Evolutionary conservation across 1,140 invertebrate genomes (phyloP).

Genomic region (Papilio helenus): DNA sequence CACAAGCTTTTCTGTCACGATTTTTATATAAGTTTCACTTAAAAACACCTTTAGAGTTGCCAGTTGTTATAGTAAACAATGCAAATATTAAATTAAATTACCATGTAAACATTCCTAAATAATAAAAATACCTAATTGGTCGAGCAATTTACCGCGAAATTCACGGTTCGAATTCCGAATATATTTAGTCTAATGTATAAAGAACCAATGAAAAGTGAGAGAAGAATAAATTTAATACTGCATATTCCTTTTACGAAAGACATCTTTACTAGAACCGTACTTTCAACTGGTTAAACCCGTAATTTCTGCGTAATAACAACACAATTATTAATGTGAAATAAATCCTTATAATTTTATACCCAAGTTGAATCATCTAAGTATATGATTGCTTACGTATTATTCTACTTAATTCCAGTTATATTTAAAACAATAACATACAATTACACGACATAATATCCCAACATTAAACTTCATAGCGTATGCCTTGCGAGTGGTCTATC

Average conservation of each 20-base stretch:
- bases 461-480: not conserved
- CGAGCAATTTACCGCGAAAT: not conserved
- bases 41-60: not conserved
- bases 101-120: too few relatives aligned
- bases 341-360: too few relatives aligned
- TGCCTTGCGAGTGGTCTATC: not conserved
- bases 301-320: too few relatives aligned
- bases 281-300: too few relatives aligned
- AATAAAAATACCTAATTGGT: not conserved
- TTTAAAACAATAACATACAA: not conserved
- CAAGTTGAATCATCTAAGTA: too few relatives aligned
- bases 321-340: too few relatives aligned
- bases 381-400: not conserved
- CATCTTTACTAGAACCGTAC: too few relatives aligned
- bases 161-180: not conserved
- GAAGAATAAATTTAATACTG: not conserved
- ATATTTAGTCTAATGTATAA: not conserved
- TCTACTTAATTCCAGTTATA: not conserved
- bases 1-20: not conserved
- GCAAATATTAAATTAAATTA: too few relatives aligned
- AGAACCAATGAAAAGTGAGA: too few relatives aligned
- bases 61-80: not conserved
- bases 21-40: constrained; percentile 1
- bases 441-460: not conserved
- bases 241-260: not conserved